A percentile compares a stretch with the other conserved stretches of the same genome.
phyloP scores from a whole-genome alignment of 2,888 invertebrate species.

The Gymnocheta viridis region DNA sequence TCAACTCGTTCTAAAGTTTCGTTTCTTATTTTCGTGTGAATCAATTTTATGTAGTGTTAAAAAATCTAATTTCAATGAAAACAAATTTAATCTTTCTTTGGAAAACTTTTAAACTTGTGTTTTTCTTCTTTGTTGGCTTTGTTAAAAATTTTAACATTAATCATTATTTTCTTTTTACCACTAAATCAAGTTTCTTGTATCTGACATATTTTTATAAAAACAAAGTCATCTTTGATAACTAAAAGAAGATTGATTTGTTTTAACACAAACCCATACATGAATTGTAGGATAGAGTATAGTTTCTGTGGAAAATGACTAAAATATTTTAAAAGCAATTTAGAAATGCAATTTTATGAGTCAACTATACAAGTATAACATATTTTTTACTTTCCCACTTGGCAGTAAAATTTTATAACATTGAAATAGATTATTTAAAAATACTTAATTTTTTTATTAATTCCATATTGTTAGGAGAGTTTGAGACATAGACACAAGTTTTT shows the following conservation, averaged over 20 bases:
- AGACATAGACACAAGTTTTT: too few species aligned
- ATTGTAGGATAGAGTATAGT: neutral
- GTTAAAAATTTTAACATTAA: neutral
- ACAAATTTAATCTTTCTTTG: too few species aligned
- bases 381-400: too few species aligned
- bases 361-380: neutral
- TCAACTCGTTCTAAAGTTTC: too few species aligned
- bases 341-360: neutral
- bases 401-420: too few species aligned
- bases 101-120: neutral
- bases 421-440: too few species aligned
- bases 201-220: neutral
- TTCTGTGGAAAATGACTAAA: neutral
- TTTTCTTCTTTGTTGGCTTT: neutral
- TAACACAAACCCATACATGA: neutral
- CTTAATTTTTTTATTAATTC: too few species aligned
- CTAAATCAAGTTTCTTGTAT: neutral
- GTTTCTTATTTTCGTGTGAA: too few species aligned
- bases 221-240: neutral
- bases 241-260: neutral
- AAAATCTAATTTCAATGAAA: too few species aligned
- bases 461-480: too few species aligned
- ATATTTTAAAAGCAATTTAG: neutral
- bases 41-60: too few species aligned
- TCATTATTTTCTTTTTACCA: neutral